A percentile compares a stretch with the other conserved stretches of the same genome.
These are phyloP conservation scores for Coreius guichenoti DNA, from an alignment of 2,797 vertebrate species.

Conservation along the genomic window DNA sequence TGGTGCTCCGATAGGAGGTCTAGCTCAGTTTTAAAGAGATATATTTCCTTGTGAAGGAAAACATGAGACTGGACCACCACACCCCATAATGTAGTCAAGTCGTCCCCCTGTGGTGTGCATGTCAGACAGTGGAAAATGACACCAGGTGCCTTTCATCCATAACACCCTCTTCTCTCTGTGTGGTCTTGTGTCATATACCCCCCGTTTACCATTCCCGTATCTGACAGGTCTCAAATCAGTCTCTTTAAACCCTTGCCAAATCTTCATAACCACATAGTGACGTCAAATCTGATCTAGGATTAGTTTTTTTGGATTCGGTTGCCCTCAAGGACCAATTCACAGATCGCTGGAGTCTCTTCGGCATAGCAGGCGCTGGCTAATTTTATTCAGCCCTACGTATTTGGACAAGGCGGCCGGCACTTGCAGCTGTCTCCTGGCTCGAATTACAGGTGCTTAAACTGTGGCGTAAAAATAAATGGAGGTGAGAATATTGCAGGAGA, in stretches of 20 bases:
- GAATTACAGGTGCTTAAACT: conserved; percentile 56
- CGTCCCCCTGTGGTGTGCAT: conserved; percentile 36
- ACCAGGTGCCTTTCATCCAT: conserved; percentile 42
- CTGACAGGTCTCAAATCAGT: conserved; percentile 17
- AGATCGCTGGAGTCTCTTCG: neutral
- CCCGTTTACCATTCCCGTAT: conserved; percentile 8
- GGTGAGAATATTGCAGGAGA: conserved; percentile 52
- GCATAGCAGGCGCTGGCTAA: conserved; percentile 54
- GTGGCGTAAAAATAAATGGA: conserved; percentile 62
- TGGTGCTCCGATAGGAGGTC: neutral
- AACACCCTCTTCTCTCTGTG: conserved; percentile 52
- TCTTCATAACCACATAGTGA: neutral
- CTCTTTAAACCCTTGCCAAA: neutral
- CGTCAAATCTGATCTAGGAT: conserved; percentile 33
- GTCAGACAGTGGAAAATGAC: conserved; percentile 58
- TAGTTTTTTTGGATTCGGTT: neutral
- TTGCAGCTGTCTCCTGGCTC: conserved; percentile 64
- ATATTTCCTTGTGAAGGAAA: neutral
- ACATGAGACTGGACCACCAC: conserved; percentile 19
- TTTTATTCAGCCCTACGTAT: conserved; percentile 61
- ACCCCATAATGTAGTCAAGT: conserved; percentile 24
- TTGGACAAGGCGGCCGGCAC: conserved; percentile 60
- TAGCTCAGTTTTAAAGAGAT: conserved; percentile 14
- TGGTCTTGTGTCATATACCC: conserved; percentile 52
- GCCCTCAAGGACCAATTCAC: neutral